These are phyloP conservation scores for Acanthosoma haemorrhoidale DNA, from an alignment of 2,888 invertebrate genomes.

Conservation along the genomic window DNA sequence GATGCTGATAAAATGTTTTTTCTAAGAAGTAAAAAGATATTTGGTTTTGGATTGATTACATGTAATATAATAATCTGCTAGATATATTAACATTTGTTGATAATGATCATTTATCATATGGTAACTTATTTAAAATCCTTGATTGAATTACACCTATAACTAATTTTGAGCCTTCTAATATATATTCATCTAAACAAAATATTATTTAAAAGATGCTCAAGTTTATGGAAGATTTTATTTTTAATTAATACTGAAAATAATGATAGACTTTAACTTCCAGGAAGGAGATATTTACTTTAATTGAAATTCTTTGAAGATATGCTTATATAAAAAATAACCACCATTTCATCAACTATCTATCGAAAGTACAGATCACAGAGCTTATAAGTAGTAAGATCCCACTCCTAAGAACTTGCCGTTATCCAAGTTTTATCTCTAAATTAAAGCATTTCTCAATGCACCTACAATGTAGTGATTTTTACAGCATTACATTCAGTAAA, in stretches of 20 bases:
- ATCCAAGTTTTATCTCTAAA: conserved; percentile 37
- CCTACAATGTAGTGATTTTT: conserved; percentile 35
- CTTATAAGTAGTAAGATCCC: conserved; percentile 39
- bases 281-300: not conserved
- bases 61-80: not conserved
- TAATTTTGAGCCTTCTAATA: not conserved
- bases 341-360: conserved; percentile 37
- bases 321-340: conserved; percentile 25
- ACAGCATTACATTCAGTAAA: conserved; percentile 36
- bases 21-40: not conserved
- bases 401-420: conserved; percentile 36
- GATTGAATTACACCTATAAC: too few species aligned
- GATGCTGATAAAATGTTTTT: conserved; percentile 37
- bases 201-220: not conserved
- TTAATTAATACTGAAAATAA: not conserved
- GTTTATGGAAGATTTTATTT: conserved; percentile 1
- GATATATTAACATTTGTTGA: not conserved
- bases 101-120: not conserved
- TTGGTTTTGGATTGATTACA: not conserved
- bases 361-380: conserved; percentile 40
- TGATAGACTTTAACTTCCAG: not conserved
- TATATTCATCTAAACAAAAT: not conserved
- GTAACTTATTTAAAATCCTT: not conserved
- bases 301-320: not conserved
- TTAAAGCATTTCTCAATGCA: conserved; percentile 39